Percentiles rank a stretch among this genome's conserved stretches.
These are phyloP conservation scores for Serranus cabrilla DNA, from an alignment of 2,797 vertebrate genomes.

Conservation along the genomic window DNA sequence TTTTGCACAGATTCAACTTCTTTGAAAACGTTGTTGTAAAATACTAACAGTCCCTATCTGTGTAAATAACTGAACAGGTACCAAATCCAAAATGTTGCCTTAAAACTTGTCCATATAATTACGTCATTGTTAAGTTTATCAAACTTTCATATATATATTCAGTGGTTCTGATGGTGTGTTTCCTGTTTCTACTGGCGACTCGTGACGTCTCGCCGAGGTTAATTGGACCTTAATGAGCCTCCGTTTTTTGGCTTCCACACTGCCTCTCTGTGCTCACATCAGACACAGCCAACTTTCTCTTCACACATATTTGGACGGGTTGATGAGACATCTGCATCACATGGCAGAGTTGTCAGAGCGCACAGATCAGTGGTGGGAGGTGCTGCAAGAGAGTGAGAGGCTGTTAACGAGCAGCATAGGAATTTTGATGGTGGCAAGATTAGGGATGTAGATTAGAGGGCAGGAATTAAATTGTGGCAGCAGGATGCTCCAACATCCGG, in stretches of 20 bases:
- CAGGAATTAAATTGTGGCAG: constrained; percentile 54
- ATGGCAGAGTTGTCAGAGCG: constrained; percentile 33
- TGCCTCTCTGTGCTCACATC: constrained; percentile 20
- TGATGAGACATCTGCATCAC: constrained; percentile 46
- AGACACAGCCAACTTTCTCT: constrained; percentile 34
- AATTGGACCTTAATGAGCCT: constrained; percentile 13
- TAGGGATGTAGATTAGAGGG: constrained; percentile 58
- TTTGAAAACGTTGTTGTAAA: no score
- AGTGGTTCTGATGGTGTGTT: constrained; percentile 6
- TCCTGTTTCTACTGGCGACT: constrained; percentile 13
- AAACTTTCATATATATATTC: neutral
- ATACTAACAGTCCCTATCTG: no score
- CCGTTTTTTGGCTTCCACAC: constrained; percentile 14
- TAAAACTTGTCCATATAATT: neutral
- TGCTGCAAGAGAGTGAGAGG: constrained; percentile 37
- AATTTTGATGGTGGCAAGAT: constrained; percentile 69
- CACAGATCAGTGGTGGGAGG: constrained; percentile 39
- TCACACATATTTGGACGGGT: constrained; percentile 43
- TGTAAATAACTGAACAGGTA: neutral
- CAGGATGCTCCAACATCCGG: constrained; percentile 49
- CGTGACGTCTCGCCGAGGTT: constrained; percentile 6
- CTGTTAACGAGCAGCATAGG: constrained; percentile 65
- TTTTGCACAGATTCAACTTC: no score
- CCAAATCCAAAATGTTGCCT: neutral
- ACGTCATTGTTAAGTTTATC: neutral